Conservation (phyloP, 2,797 vertebrate species). For the Cyprinella venusta region DNA sequence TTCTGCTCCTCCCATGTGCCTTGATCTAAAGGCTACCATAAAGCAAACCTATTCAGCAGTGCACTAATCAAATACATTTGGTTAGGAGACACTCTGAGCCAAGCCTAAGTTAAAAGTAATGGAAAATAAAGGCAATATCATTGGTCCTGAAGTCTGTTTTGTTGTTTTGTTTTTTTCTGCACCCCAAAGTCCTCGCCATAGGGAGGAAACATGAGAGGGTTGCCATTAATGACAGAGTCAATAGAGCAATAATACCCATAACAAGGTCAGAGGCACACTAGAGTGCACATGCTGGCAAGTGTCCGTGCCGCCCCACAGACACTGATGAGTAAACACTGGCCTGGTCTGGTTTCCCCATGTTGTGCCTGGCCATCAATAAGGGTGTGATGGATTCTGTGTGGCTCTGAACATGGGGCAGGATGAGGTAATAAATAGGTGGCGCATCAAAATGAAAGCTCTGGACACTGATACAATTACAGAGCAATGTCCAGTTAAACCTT, state of each 20-base stretch:
- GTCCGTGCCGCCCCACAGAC: conserved; percentile 14
- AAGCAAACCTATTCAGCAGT: conserved; percentile 71
- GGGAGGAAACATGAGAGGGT: conserved; percentile 26
- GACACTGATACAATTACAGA: conserved; percentile 79
- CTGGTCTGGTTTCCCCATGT: conserved; percentile 46
- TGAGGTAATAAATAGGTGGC: conserved; percentile 77
- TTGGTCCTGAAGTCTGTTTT: not conserved
- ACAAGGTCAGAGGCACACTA: conserved; percentile 53
- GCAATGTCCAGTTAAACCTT: conserved; percentile 81
- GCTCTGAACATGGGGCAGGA: conserved; percentile 66
- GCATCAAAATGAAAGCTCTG: conserved; percentile 74
- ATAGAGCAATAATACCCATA: conserved; percentile 63
- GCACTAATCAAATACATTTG: conserved; percentile 74
- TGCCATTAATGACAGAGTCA: conserved; percentile 47
- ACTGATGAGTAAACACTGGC: conserved; percentile 50
- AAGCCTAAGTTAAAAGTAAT: conserved; percentile 54
- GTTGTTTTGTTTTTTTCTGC: too few relatives aligned
- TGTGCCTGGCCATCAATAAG: conserved; percentile 61
- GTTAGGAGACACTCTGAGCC: conserved; percentile 68
- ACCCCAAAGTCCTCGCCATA: conserved; percentile 7
- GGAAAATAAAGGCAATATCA: conserved; percentile 51
- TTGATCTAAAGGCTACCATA: conserved; percentile 72
- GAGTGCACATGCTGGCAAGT: conserved; percentile 19
- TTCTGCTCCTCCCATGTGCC: conserved; percentile 51
- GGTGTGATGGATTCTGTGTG: conserved; percentile 61